Evolutionary conservation across 2,113 vertebrate species (phyloP).

Genomic region (Brienomyrus longianalis): DNA sequence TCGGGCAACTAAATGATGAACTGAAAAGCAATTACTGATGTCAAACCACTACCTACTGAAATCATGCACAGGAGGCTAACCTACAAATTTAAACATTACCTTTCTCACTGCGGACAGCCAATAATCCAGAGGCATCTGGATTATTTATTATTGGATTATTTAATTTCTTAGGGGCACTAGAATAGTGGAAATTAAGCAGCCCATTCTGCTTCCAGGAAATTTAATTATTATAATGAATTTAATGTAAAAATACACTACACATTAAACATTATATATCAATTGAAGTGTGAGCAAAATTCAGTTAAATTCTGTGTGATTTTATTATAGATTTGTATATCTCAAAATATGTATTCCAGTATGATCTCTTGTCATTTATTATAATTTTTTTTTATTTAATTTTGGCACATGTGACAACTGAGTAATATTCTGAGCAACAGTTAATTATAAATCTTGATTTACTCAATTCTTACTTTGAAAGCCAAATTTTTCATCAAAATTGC

Average conservation of each 20-base stretch:
- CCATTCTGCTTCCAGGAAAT: not conserved
- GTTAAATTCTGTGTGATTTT: not conserved
- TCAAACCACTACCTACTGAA: not conserved
- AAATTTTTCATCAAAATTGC: not conserved
- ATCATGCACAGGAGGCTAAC: not conserved
- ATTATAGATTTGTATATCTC: not conserved
- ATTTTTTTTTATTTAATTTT: not conserved
- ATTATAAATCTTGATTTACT: not conserved
- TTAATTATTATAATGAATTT: not conserved
- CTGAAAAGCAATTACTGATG: not conserved
- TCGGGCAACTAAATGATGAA: not conserved
- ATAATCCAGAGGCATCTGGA: too few species aligned
- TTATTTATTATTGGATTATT: too few species aligned
- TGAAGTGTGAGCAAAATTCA: not conserved
- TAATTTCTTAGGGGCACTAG: not conserved
- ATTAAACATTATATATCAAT: not conserved
- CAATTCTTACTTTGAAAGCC: not conserved
- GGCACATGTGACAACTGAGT: not conserved
- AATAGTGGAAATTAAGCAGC: not conserved
- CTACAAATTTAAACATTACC: not conserved
- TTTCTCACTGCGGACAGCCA: not conserved
- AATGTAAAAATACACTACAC: not conserved
- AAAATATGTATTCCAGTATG: not conserved
- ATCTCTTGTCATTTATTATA: not conserved
- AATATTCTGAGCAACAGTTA: not conserved